Evolutionary conservation across 2,797 vertebrate species (phyloP).

Genomic region (Poeciliopsis gracilis): DNA sequence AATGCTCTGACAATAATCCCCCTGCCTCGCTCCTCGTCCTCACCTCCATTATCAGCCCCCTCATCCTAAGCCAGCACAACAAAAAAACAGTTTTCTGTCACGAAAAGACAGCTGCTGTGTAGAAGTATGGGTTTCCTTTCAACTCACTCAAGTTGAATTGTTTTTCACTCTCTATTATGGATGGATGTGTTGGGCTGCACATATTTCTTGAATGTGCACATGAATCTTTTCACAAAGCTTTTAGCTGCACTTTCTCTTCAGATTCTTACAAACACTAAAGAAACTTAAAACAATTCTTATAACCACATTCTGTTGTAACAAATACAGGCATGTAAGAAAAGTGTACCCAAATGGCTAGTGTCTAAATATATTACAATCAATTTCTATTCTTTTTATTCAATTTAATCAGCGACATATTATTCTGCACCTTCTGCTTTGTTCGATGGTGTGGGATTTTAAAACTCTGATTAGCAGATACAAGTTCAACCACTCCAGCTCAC

Average conservation of each 20-base stretch:
- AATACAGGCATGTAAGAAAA: not conserved
- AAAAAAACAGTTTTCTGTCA: constrained; percentile 54
- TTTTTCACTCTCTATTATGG: constrained; percentile 38
- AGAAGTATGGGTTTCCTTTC: constrained; percentile 55
- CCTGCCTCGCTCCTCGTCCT: constrained; percentile 39
- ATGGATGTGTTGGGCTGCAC: constrained; percentile 22
- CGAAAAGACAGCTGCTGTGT: constrained; percentile 49
- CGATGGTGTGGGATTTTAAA: not conserved
- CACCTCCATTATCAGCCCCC: constrained; percentile 53
- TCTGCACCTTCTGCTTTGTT: constrained; percentile 2
- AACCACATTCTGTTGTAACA: not conserved
- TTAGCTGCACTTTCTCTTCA: not conserved
- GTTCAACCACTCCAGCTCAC: not conserved
- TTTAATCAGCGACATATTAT: constrained; percentile 4
- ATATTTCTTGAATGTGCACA: constrained; percentile 1
- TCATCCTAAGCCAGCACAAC: constrained; percentile 33
- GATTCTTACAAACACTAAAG: not conserved
- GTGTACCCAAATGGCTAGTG: not conserved
- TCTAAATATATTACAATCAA: not conserved
- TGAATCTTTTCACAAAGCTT: constrained; percentile 5
- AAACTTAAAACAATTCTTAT: not conserved
- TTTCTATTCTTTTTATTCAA: not conserved
- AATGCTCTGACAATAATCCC: constrained; percentile 57
- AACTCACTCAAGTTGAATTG: constrained; percentile 36
- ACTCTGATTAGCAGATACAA: not conserved